Conservation (phyloP, 2,113 vertebrate genomes). For the Pelecanus crispus region DNA sequence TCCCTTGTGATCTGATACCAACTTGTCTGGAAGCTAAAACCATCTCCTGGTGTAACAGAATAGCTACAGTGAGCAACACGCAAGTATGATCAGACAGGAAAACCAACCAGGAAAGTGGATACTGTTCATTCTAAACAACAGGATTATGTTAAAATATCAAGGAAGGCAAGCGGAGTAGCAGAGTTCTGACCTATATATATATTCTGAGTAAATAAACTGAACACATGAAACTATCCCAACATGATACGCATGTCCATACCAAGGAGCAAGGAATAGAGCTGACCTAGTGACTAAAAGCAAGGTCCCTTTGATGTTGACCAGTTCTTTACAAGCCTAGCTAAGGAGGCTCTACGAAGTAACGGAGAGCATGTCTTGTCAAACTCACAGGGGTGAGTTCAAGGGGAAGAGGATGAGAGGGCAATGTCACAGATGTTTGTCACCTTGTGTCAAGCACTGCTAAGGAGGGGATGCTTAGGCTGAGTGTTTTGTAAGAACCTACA, state of each 20-base stretch:
- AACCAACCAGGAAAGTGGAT: neutral
- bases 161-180: neutral
- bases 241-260: rapidly evolving
- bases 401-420: neutral
- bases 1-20: neutral
- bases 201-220: neutral
- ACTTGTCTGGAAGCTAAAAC: neutral
- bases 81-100: neutral
- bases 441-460: neutral
- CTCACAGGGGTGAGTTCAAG: neutral
- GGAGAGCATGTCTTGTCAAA: neutral
- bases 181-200: neutral
- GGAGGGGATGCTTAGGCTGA: neutral
- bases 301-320: neutral
- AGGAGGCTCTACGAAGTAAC: neutral
- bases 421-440: neutral
- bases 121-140: neutral
- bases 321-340: neutral
- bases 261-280: neutral
- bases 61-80: neutral
- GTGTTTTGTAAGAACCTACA: neutral
- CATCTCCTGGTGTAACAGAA: neutral
- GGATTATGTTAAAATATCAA: neutral
- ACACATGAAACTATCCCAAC: neutral
- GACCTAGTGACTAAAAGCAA: neutral